Percentiles rank a stretch among this genome's conserved stretches.
phyloP scores from a whole-genome alignment of 2,113 vertebrate genomes.

The Centropristis striata region DNA sequence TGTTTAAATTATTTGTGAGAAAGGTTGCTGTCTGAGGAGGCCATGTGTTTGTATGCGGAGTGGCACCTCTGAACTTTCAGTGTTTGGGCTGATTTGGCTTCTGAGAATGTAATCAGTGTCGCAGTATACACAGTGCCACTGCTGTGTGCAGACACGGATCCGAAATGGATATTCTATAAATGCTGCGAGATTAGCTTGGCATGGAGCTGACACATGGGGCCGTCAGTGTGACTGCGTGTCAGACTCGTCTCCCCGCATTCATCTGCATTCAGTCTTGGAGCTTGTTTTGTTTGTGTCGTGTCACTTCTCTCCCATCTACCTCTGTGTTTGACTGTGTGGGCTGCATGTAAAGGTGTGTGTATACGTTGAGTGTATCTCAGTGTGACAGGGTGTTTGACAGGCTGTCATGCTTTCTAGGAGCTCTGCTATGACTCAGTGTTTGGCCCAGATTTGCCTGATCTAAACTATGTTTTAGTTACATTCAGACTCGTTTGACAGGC shows the following conservation, averaged over 20 bases:
- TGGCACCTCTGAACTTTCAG: neutral
- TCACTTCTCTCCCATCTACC: conserved; percentile 15
- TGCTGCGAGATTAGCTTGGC: conserved; percentile 2
- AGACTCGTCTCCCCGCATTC: conserved; percentile 10
- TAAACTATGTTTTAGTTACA: conserved; percentile 12
- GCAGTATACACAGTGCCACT: neutral
- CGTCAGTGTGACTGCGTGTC: conserved; percentile 3
- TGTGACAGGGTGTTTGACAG: conserved; percentile 41
- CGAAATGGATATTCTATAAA: conserved; percentile 34
- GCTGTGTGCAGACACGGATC: neutral
- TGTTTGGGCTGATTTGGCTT: conserved; percentile 18
- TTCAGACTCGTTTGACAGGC: neutral
- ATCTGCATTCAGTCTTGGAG: conserved; percentile 18
- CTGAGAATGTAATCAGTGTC: conserved; percentile 26
- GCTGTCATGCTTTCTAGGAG: conserved; percentile 20
- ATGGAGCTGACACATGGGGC: neutral
- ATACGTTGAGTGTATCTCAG: conserved; percentile 4
- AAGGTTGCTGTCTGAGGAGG: neutral
- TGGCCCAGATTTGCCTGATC: conserved; percentile 52
- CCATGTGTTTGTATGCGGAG: neutral
- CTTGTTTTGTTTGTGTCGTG: conserved; percentile 16
- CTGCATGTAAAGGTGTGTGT: conserved; percentile 44
- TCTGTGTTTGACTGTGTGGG: conserved; percentile 27
- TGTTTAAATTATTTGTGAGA: conserved; percentile 9
- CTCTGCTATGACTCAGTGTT: conserved; percentile 53